Conservation (phyloP, 2,113 vertebrate genomes). For the Rallus limicola region DNA sequence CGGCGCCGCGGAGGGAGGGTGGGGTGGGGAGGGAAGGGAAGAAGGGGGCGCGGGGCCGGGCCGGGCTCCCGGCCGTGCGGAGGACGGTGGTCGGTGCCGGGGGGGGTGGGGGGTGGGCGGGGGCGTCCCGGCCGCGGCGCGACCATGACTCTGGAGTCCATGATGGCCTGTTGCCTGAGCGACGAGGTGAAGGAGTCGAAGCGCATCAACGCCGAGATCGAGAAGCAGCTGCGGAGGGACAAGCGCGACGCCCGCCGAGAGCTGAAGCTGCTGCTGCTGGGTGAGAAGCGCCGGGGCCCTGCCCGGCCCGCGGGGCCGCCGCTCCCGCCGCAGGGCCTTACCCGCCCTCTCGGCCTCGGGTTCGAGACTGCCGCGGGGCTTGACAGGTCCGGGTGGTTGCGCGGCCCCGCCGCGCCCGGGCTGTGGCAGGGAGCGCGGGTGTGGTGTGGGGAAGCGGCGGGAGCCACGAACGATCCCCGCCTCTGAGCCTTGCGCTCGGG, state of each 20-base stretch:
- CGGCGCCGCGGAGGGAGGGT: background rate
- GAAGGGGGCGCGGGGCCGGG: background rate
- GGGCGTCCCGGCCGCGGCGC: slow-evolving; percentile 54
- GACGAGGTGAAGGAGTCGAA: slow-evolving; percentile 96
- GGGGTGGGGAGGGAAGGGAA: background rate
- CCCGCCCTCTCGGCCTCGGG: background rate
- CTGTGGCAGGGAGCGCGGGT: background rate
- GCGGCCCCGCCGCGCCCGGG: background rate
- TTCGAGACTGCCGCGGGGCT: background rate
- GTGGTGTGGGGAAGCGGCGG: background rate
- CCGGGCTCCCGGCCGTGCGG: slow-evolving; percentile 81
- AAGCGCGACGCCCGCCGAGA: slow-evolving; percentile 89
- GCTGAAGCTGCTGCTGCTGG: slow-evolving; percentile 90
- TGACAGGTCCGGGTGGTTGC: background rate
- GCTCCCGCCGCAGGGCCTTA: background rate
- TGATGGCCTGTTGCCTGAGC: slow-evolving; percentile 96
- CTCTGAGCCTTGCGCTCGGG: background rate
- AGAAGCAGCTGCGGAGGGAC: slow-evolving; percentile 91
- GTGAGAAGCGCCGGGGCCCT: slow-evolving; percentile 65
- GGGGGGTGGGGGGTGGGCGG: background rate
- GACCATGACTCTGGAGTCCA: slow-evolving; percentile 90
- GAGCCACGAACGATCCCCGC: background rate
- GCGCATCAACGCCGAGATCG: slow-evolving; percentile 93
- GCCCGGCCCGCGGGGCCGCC: background rate
- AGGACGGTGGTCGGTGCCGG: slow-evolving; percentile 1